Conservation (phyloP, 2,888 invertebrate species). For the Eueremaeus valkanovi region DNA sequence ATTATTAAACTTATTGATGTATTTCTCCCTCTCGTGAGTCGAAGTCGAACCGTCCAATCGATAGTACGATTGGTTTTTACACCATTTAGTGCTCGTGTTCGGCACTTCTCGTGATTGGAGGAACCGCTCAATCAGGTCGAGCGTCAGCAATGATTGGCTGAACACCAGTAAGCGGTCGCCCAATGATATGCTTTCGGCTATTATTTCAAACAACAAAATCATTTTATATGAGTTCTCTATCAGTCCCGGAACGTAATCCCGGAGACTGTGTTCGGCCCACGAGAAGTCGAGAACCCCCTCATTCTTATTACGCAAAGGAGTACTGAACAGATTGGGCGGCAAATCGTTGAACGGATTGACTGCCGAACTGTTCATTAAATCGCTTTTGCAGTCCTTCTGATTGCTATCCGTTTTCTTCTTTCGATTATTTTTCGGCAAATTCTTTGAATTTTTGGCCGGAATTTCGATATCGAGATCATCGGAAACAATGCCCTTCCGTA, state of each 20-base stretch:
- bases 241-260: slow-evolving; percentile 72
- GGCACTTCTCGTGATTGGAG: slow-evolving; percentile 66
- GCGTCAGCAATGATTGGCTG: slow-evolving; percentile 90
- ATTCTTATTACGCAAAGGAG: slow-evolving; percentile 1
- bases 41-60: slow-evolving; percentile 92
- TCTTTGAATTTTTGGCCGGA: slow-evolving; percentile 42
- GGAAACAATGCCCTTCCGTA: slow-evolving; percentile 63
- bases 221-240: slow-evolving; percentile 93
- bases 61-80: slow-evolving; percentile 80
- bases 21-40: slow-evolving; percentile 86
- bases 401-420: background rate
- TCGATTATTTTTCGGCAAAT: background rate
- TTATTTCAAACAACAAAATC: slow-evolving; percentile 83
- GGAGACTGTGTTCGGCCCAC: slow-evolving; percentile 34
- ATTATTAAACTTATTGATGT: slow-evolving; percentile 92
- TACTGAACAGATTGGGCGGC: background rate
- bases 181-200: slow-evolving; percentile 77
- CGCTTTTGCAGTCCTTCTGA: too few relatives aligned
- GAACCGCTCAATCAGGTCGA: slow-evolving; percentile 91
- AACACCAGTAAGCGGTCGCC: slow-evolving; percentile 91
- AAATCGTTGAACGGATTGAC: background rate
- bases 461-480: slow-evolving; percentile 51
- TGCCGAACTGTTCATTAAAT: too few relatives aligned
- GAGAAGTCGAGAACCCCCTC: slow-evolving; percentile 31
- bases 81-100: slow-evolving; percentile 62